phyloP scores from a whole-genome alignment of 2,888 invertebrate species.

The Volucella bombylans region DNA sequence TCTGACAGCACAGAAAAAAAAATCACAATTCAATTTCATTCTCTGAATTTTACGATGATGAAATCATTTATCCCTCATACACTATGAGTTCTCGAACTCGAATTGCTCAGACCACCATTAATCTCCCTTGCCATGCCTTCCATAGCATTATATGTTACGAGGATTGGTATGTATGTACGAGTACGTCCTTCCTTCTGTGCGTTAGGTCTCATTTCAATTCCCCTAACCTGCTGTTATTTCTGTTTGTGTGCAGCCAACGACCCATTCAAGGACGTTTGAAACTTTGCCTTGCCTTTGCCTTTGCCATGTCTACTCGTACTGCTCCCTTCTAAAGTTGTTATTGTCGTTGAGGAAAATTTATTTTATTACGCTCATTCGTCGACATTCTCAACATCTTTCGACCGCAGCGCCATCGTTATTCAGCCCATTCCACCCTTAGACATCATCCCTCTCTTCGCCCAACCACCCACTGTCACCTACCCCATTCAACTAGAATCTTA shows the following conservation, averaged over 20 bases:
- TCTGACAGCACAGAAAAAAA: background rate
- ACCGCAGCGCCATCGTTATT: conserved; percentile 57
- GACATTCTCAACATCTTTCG: conserved; percentile 54
- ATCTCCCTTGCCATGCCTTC: background rate
- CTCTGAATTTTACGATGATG: conserved; percentile 66
- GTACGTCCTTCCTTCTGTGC: conserved; percentile 23
- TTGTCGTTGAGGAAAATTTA: conserved; percentile 46
- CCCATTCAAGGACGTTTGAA: conserved; percentile 68
- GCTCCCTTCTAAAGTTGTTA: conserved; percentile 14
- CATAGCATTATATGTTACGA: background rate
- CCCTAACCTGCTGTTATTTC: background rate
- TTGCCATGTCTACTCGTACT: conserved; percentile 17
- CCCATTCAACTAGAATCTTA: conserved; percentile 1
- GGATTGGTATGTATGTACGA: background rate
- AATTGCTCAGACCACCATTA: background rate
- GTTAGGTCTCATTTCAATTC: conserved; percentile 14
- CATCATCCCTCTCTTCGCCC: background rate
- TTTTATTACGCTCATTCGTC: conserved; percentile 56
- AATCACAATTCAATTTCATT: conserved; percentile 67
- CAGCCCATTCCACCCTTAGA: background rate
- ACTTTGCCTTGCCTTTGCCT: conserved; percentile 35
- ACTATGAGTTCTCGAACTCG: background rate
- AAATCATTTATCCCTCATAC: conserved; percentile 47
- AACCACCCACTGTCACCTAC: conserved; percentile 36
- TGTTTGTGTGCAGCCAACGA: conserved; percentile 54